These are phyloP conservation scores for Glossosoma conforme DNA, from an alignment of 1,140 invertebrate genomes.

Conservation along the genomic window DNA sequence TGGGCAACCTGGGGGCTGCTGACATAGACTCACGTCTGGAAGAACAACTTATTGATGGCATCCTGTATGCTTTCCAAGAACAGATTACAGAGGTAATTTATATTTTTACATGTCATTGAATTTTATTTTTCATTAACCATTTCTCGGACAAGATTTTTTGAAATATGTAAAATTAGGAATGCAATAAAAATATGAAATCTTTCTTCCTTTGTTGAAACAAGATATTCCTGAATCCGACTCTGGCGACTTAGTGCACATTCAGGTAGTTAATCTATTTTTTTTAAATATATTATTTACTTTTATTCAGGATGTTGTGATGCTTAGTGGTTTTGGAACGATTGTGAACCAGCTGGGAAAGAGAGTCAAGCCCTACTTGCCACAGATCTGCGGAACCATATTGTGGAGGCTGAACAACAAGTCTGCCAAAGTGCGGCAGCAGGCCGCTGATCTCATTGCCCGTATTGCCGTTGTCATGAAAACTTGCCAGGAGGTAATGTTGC, in stretches of 20 bases:
- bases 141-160: background rate
- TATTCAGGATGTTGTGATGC: constrained; percentile 93
- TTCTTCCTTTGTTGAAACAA: no score
- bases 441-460: constrained; percentile 96
- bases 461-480: constrained; percentile 99
- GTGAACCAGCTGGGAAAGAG: constrained; percentile 96
- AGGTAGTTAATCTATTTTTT: constrained; percentile 10
- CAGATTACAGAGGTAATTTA: constrained; percentile 89
- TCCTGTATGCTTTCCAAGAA: constrained; percentile 99
- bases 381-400: constrained; percentile 99
- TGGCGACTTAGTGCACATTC: background rate
- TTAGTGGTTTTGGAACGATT: constrained; percentile 98
- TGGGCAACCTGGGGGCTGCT: constrained; percentile 94
- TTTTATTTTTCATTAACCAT: no score
- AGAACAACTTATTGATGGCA: constrained; percentile 98
- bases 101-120: constrained; percentile 4
- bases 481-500: constrained; percentile 93
- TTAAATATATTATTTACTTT: constrained; percentile 18
- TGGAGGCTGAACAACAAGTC: constrained; percentile 99
- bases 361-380: constrained; percentile 97
- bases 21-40: constrained; percentile 97
- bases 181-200: background rate
- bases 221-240: no score
- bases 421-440: constrained; percentile 98
- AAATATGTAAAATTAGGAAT: background rate